Evolutionary conservation across 2,113 vertebrate species (phyloP).

Genomic region (Merops nubicus): DNA sequence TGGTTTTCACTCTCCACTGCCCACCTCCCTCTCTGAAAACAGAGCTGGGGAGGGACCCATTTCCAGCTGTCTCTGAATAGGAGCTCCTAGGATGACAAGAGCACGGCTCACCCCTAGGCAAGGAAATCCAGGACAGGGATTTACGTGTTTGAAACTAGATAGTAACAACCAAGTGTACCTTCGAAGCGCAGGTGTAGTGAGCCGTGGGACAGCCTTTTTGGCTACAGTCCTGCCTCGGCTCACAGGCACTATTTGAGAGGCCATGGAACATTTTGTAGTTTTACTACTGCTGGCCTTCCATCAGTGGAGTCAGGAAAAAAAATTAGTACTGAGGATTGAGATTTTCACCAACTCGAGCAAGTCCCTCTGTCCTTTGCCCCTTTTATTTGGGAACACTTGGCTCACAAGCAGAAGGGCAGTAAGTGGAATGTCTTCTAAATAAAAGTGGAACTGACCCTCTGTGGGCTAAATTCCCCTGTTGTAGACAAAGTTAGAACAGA

Average conservation of each 20-base stretch:
- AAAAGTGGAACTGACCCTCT: background rate
- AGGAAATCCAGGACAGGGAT: background rate
- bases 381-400: background rate
- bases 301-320: too few species aligned
- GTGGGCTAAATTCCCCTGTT: background rate
- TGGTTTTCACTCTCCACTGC: background rate
- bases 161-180: background rate
- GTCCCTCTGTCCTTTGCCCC: background rate
- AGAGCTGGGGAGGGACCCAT: background rate
- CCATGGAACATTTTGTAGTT: accelerated
- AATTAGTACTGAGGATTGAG: background rate
- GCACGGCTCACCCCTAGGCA: background rate
- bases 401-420: background rate
- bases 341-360: background rate
- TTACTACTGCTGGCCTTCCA: background rate
- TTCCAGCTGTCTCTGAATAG: background rate
- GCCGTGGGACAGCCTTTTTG: background rate
- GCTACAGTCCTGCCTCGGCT: background rate
- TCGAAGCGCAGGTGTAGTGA: accelerated
- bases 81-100: background rate
- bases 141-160: background rate
- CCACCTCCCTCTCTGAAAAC: background rate
- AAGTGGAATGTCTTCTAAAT: background rate
- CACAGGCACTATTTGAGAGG: background rate
- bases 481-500: background rate